phyloP scores from a whole-genome alignment of 2,113 vertebrate genomes.

The Chelonoidis abingdonii region DNA sequence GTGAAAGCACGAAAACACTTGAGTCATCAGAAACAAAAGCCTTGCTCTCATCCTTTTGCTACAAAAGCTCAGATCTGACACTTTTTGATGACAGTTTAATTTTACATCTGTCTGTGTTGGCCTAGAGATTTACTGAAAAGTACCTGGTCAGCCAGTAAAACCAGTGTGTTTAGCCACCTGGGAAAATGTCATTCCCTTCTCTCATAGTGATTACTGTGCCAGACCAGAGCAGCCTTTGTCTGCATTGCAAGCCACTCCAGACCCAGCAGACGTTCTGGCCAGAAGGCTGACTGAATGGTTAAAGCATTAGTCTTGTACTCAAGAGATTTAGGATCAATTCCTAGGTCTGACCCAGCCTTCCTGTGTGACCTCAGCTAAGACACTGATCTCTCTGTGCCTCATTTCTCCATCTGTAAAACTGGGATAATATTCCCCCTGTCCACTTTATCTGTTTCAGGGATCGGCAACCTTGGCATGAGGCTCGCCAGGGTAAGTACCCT shows the following conservation, averaged over 20 bases:
- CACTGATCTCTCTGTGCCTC: not conserved
- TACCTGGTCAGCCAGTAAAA: not conserved
- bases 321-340: not conserved
- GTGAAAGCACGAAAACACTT: not conserved
- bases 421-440: not conserved
- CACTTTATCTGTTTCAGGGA: not conserved
- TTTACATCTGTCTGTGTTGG: not conserved
- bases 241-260: not conserved
- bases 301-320: not conserved
- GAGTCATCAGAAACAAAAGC: not conserved
- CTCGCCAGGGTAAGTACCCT: too few relatives aligned
- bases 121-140: not conserved
- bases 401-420: not conserved
- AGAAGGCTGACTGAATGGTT: not conserved
- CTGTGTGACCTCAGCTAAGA: not conserved
- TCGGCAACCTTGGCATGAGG: too few relatives aligned
- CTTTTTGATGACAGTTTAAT: not conserved
- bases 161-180: not conserved
- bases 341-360: not conserved
- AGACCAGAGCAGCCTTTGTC: not conserved
- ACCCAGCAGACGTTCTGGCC: not conserved
- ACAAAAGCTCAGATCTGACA: not conserved
- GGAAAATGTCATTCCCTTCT: not conserved
- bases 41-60: not conserved
- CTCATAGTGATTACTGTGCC: not conserved